Percentiles rank a stretch among this genome's conserved stretches.
Evolutionary conservation across 2,888 invertebrate species (phyloP).

Genomic region (Acanthosepion pharaonis): DNA sequence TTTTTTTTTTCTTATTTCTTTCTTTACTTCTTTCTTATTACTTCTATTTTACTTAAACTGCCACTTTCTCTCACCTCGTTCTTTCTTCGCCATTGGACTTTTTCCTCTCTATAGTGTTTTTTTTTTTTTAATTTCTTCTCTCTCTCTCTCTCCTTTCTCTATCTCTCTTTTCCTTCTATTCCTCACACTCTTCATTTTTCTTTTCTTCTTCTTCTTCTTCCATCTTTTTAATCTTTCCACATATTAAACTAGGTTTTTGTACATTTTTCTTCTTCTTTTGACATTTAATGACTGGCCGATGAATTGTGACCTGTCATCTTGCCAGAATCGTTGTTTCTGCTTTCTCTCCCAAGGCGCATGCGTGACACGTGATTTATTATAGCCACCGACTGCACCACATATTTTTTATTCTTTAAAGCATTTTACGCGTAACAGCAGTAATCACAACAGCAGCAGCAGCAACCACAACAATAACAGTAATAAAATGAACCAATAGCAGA

Average conservation of each 20-base stretch:
- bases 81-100: not conserved
- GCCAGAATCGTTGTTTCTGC: not conserved
- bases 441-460: not conserved
- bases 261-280: not conserved
- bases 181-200: not conserved
- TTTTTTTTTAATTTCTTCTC: not conserved
- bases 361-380: conserved; percentile 23
- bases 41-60: not conserved
- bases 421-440: not conserved
- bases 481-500: not conserved
- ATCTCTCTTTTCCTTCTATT: not conserved
- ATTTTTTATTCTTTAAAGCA: not conserved
- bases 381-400: not conserved
- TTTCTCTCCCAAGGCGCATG: conserved; percentile 8
- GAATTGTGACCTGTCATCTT: not conserved
- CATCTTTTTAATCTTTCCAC: not conserved
- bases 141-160: not conserved
- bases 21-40: not conserved
- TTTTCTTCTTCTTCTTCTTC: not conserved
- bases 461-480: not conserved
- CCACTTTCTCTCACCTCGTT: not conserved
- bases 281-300: not conserved
- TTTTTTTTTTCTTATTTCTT: not conserved
- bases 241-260: not conserved
- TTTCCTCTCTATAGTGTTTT: not conserved